Evolutionary conservation across 2,113 vertebrate species (phyloP), one percentile per base, ranked within the genome.

Genomic region (Natator depressus): DNA sequence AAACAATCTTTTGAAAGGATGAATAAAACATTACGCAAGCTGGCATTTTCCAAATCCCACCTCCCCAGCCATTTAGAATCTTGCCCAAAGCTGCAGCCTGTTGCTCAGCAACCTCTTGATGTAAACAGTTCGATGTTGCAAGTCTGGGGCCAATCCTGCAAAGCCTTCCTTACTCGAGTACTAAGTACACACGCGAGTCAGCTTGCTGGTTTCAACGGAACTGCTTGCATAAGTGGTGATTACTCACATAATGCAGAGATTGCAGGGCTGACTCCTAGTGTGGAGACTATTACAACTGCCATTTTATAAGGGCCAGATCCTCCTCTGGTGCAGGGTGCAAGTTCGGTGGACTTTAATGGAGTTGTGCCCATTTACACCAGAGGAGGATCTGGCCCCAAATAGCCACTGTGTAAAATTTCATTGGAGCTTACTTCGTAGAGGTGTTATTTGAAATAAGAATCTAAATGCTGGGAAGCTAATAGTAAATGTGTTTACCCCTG

Each of bases 11-110:
- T 82, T 95, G 57, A 47, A 91, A 89, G 47, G 84, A 88, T 95
- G 93, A 96, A 95, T 96, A 93, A 95, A 95, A 95, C 29, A 29
- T 96, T 97, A 85, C 42, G 49, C 85, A 97, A 89, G 85, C 88
- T 85, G 10, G 19, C 3, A 79, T 95, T 94, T 95, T 93, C 94
- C 65, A 88, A 88, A 65, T 51, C 75, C 31, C 17, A 53, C 95
- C 94, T 93, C 55, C 50, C 13, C 8, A 10, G n/a, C 8, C 38
- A 20, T 42, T 42, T 75, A 22, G 35, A 22, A 42, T 38, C 85
- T 89, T 59, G 4, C 62, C 69, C 3, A 5, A 4, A n/a, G 16
- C 55, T 72, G 46, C 50, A 59, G 85, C 50, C 46, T 89, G 85
- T 96, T 83, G 51, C 53, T 86, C 78, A 80, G 42, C 4, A 49